Evolutionary conservation across 1,140 invertebrate genomes (phyloP), one percentile per base, ranked within the genome.

Genomic region (Trissolcus basalis): DNA sequence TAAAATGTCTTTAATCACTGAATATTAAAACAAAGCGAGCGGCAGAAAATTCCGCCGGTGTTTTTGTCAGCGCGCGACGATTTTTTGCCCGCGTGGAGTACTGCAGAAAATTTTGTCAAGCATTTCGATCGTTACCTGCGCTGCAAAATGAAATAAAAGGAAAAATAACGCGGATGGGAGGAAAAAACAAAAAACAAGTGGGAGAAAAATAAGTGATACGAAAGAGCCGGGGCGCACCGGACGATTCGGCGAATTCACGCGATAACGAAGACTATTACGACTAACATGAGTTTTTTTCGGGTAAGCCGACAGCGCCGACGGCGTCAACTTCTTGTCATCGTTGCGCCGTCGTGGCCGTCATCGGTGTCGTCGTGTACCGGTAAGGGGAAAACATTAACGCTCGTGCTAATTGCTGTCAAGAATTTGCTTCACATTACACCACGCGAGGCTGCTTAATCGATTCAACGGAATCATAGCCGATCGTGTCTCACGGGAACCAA

Each of bases 331-430:
- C 81, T 83, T 80, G 72, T 59, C n/a, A n/a, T n/a, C n/a, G n/a
- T n/a, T n/a, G n/a, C n/a, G n/a, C 56, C 19, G 35, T 41, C 63
- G 54, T 32, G 1, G 36, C 12, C 51, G 14, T 48, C 32, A 11
- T 58, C 27, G 47, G 35, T 14, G 44, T 45, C 33, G 55, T 56
- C 61, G 13, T 59, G 47, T 63, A 69, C 56, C 70, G 67, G 47
- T 82, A 80, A 82, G 73, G 64, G 76, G 83, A 82, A 84, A 78
- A 78, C 80, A 84, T 85, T 84, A 81, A 63, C 74, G 80, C 78
- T 81, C 53, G 36, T 59, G 78, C 81, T 86, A 86, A 86, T 86
- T 86, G 81, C 80, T 76, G 75, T 63, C 71, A 80, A 81, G 82
- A 81, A 84, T 84, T 82, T 50, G 58, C 60, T 69, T 80, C 77